Conservation (phyloP, 2,888 invertebrate genomes). For the Andrena fulva region DNA sequence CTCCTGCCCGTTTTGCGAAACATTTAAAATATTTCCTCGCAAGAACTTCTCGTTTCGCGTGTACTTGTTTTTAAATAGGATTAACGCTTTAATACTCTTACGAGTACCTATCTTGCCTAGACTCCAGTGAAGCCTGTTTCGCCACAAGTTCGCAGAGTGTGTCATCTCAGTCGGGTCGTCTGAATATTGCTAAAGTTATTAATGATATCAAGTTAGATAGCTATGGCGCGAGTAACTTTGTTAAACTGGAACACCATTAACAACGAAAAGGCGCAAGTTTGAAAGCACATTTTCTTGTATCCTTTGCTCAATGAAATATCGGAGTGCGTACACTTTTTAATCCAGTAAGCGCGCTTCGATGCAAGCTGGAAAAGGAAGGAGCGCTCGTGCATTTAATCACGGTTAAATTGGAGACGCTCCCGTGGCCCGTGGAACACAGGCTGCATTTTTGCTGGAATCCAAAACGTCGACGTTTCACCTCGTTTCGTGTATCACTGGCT, state of each 20-base stretch:
- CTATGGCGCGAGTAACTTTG: too few relatives aligned
- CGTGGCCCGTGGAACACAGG: not conserved
- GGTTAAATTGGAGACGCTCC: constrained; percentile 17
- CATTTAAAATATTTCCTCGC: not conserved
- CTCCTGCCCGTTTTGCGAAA: not conserved
- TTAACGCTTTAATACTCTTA: constrained; percentile 1
- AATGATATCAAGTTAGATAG: not conserved
- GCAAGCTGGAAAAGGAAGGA: not conserved
- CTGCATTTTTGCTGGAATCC: constrained; percentile 13
- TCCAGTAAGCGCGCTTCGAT: too few relatives aligned
- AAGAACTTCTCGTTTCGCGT: not conserved
- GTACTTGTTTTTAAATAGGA: not conserved
- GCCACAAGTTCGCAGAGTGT: not conserved
- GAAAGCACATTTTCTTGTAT: too few relatives aligned
- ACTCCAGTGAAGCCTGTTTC: not conserved
- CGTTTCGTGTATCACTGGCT: constrained; percentile 11
- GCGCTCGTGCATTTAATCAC: constrained; percentile 32
- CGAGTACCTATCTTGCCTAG: not conserved
- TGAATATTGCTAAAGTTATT: not conserved
- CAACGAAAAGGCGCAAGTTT: too few relatives aligned
- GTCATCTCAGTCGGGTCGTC: not conserved
- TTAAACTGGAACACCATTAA: too few relatives aligned
- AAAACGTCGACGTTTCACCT: constrained; percentile 38
- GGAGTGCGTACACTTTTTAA: too few relatives aligned
- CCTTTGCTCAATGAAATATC: too few relatives aligned